Conservation (phyloP, 2,113 vertebrate genomes). For the Nyctibius bracteatus region DNA sequence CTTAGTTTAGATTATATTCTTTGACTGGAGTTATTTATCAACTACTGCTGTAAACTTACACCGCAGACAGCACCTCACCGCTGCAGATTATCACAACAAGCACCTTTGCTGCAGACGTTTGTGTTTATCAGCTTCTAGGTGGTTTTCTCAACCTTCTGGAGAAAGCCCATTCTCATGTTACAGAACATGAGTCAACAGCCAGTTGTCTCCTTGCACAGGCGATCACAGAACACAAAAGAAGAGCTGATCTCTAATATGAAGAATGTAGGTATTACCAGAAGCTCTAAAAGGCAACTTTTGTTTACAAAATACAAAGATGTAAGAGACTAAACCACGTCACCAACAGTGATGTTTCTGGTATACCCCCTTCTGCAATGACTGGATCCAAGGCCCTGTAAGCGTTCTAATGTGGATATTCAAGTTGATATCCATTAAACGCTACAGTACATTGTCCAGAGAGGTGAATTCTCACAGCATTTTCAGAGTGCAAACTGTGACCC, state of each 20-base stretch:
- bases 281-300: not conserved
- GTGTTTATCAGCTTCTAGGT: rapidly evolving
- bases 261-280: not conserved
- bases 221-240: not conserved
- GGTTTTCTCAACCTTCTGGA: not conserved
- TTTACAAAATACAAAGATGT: not conserved
- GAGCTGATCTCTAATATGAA: not conserved
- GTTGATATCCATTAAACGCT: no score
- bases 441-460: not conserved
- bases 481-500: not conserved
- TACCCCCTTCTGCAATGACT: not conserved
- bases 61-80: not conserved
- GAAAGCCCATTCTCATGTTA: not conserved
- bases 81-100: not conserved
- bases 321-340: not conserved
- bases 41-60: not conserved
- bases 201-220: not conserved
- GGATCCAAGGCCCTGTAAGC: not conserved
- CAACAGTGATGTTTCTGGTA: no score
- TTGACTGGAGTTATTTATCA: not conserved
- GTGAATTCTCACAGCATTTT: not conserved
- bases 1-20: not conserved
- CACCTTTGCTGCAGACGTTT: not conserved
- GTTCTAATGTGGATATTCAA: not conserved
- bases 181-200: not conserved